Conservation (phyloP, 1,140 invertebrate species). For the Chironomus striatipennis region DNA sequence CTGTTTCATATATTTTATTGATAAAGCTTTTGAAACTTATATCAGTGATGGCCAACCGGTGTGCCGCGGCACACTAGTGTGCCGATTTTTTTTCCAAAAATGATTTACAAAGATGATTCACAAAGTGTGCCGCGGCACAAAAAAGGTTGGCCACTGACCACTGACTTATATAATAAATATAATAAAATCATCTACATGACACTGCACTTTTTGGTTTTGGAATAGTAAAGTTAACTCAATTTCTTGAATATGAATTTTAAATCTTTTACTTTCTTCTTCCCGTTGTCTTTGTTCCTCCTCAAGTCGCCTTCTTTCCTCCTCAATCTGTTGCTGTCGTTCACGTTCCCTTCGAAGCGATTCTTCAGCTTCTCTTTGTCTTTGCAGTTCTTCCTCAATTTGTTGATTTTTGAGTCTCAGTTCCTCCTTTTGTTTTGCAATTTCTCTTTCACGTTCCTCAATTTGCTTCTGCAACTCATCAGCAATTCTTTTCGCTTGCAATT, state of each 20-base stretch:
- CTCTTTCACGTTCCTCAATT: not conserved
- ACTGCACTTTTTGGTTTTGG: conserved; percentile 27
- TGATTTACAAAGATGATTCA: no score
- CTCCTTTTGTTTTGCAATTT: not conserved
- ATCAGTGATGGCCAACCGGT: no score
- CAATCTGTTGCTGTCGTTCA: not conserved
- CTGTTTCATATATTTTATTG: no score
- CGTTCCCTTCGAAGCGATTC: not conserved
- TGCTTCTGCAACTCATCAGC: not conserved
- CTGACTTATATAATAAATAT: no score
- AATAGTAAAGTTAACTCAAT: not conserved
- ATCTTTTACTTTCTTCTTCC: not conserved
- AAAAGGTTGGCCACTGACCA: no score
- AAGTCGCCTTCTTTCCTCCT: not conserved
- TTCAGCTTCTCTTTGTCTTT: not conserved
- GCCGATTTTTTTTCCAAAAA: no score
- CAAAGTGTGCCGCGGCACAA: no score
- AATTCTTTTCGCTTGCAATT: not conserved
- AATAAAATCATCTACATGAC: no score
- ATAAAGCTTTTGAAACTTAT: no score
- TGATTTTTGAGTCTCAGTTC: not conserved
- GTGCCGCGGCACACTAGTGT: no score
- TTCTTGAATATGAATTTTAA: not conserved
- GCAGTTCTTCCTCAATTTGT: not conserved
- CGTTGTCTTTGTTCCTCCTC: not conserved